Percentiles rank a stretch among this genome's conserved stretches.
These are phyloP conservation scores for Agrotis ipsilon DNA, from an alignment of 2,888 invertebrate species.

Conservation along the genomic window DNA sequence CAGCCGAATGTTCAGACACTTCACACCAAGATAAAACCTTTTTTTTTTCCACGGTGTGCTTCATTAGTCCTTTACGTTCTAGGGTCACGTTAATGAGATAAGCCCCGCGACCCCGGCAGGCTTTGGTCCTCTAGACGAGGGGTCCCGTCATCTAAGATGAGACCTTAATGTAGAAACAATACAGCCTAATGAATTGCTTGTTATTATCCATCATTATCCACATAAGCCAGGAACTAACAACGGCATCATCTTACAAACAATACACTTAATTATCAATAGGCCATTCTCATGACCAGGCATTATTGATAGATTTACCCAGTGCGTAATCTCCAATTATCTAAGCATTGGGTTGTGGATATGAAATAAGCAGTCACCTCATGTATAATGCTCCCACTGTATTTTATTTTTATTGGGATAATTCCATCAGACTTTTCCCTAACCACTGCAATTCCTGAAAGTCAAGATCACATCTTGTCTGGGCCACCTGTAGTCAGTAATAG, in stretches of 20 bases:
- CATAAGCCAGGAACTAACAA: background rate
- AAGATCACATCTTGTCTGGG: background rate
- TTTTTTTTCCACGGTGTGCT: no score
- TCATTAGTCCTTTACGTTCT: no score
- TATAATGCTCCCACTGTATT: background rate
- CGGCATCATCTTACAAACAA: constrained; percentile 27
- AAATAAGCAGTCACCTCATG: no score
- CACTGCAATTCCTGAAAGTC: no score
- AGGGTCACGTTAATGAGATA: no score
- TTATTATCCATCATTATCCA: constrained; percentile 21
- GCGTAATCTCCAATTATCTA: background rate
- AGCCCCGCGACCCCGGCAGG: no score
- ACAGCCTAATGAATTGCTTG: constrained; percentile 27
- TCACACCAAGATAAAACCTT: no score
- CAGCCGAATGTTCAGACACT: no score
- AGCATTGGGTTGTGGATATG: no score
- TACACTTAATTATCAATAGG: constrained; percentile 13
- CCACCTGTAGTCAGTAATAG: background rate
- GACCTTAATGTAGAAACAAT: constrained; percentile 15
- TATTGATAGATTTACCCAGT: background rate
- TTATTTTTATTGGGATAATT: background rate
- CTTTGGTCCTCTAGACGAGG: no score
- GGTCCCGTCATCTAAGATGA: no score
- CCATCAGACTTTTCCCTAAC: no score
- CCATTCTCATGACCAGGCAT: background rate